Percentiles rank a stretch among this genome's conserved stretches.
Evolutionary conservation across 1,140 invertebrate species (phyloP).

Genomic region (Parapsyche elsis): DNA sequence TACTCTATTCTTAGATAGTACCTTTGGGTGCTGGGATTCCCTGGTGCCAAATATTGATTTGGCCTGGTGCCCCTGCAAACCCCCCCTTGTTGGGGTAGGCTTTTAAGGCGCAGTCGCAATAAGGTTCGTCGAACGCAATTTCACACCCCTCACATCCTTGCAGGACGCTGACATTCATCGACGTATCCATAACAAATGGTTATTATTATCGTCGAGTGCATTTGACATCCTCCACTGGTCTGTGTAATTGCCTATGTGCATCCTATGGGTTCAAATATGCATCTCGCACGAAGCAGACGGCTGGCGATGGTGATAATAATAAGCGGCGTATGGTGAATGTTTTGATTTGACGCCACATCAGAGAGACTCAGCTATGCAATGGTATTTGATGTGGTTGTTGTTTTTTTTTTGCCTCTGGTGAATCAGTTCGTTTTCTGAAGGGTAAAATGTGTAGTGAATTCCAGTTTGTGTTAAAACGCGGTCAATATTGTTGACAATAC

Average conservation of each 20-base stretch:
- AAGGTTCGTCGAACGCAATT: not conserved
- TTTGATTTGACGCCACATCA: too few relatives aligned
- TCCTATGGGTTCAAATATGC: too few relatives aligned
- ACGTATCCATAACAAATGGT: not conserved
- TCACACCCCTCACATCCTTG: not conserved
- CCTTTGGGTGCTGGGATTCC: not conserved
- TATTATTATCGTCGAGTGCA: not conserved
- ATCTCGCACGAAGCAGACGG: too few relatives aligned
- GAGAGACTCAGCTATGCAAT: too few relatives aligned
- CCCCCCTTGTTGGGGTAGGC: conserved; percentile 33
- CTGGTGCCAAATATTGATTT: conserved; percentile 29
- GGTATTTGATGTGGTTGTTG: too few relatives aligned
- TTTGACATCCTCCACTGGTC: not conserved
- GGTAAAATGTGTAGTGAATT: too few relatives aligned
- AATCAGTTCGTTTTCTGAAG: too few relatives aligned
- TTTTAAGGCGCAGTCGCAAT: conserved; percentile 10
- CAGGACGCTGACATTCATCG: not conserved
- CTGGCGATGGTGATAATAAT: too few relatives aligned
- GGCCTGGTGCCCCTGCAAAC: conserved; percentile 23
- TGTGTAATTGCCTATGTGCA: not conserved
- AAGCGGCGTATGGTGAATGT: too few relatives aligned
- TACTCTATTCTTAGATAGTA: not conserved
- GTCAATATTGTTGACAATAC: too few relatives aligned
- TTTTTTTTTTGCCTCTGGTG: too few relatives aligned
- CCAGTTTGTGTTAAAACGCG: too few relatives aligned